Percentiles rank a stretch among this genome's conserved stretches.
phyloP scores from a whole-genome alignment of 2,113 vertebrate genomes.

The Papio anubis region DNA sequence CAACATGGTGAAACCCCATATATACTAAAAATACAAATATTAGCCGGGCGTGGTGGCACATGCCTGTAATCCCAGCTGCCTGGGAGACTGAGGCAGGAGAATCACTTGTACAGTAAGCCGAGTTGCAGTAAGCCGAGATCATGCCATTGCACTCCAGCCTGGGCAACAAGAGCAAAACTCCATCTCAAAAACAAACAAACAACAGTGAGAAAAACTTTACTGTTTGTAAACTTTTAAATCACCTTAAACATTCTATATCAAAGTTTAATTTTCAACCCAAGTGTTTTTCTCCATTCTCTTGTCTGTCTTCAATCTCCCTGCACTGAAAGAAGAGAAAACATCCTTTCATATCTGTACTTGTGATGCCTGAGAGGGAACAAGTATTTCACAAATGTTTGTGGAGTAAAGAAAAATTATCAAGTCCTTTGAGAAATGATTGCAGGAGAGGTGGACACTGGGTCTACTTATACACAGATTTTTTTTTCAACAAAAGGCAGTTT shows the following conservation, averaged over 20 bases:
- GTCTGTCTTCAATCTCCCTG: background rate
- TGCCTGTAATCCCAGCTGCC: too few relatives aligned
- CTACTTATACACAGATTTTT: background rate
- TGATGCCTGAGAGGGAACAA: too few relatives aligned
- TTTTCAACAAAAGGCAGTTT: background rate
- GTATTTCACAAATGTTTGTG: background rate
- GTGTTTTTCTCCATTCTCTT: background rate
- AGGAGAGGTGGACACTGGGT: background rate
- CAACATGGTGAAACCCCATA: too few relatives aligned
- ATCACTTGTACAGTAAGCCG: too few relatives aligned
- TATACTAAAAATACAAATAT: too few relatives aligned
- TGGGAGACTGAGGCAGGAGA: too few relatives aligned
- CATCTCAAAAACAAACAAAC: too few relatives aligned
- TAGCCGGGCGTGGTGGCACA: too few relatives aligned
- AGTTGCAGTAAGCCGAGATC: too few relatives aligned
- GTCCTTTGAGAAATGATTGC: background rate
- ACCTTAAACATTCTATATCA: background rate
- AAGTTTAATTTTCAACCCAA: background rate
- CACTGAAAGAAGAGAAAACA: background rate
- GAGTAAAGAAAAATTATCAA: background rate
- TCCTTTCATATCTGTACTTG: background rate
- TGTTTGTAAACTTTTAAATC: background rate
- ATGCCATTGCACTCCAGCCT: too few relatives aligned
- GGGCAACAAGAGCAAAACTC: too few relatives aligned
- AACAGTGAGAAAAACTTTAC: background rate